A percentile compares a stretch with the other conserved stretches of the same genome.
Evolutionary conservation across 2,797 vertebrate genomes (phyloP).

Genomic region (Parambassis ranga): DNA sequence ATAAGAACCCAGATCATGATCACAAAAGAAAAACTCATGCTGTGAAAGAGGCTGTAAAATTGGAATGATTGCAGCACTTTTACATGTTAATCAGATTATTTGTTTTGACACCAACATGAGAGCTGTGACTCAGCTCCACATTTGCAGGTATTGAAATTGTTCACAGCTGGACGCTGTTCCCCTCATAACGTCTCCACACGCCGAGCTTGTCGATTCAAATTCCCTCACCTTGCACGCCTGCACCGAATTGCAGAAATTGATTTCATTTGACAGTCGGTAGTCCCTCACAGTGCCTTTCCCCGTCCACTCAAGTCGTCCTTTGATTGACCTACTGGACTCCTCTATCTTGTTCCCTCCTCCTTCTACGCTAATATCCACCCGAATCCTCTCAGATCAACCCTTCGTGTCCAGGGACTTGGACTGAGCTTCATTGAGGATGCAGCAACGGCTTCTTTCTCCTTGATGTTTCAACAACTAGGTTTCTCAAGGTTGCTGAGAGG

Average conservation of each 20-base stretch:
- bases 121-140: conserved; percentile 6
- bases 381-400: conserved; percentile 35
- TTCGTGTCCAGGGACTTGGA: conserved; percentile 28
- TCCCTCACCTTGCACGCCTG: neutral
- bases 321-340: conserved; percentile 36
- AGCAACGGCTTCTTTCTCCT: conserved; percentile 35
- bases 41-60: neutral
- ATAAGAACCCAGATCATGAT: neutral
- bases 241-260: conserved; percentile 26
- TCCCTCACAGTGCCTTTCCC: conserved; percentile 30
- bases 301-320: conserved; percentile 15
- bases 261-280: conserved; percentile 24
- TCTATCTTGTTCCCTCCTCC: conserved; percentile 15
- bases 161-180: conserved; percentile 8
- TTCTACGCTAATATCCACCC: conserved; percentile 14
- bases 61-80: neutral
- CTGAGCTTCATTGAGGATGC: conserved; percentile 29
- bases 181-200: neutral
- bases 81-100: neutral
- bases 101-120: neutral
- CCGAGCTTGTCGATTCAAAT: conserved; percentile 9
- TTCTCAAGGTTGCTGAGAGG: conserved; percentile 51
- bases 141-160: neutral
- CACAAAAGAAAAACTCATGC: no score
- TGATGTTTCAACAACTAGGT: conserved; percentile 43